Percentiles rank a stretch among this genome's conserved stretches.
phyloP scores from a whole-genome alignment of 1,140 invertebrate genomes.

The Drosophila willistoni region DNA sequence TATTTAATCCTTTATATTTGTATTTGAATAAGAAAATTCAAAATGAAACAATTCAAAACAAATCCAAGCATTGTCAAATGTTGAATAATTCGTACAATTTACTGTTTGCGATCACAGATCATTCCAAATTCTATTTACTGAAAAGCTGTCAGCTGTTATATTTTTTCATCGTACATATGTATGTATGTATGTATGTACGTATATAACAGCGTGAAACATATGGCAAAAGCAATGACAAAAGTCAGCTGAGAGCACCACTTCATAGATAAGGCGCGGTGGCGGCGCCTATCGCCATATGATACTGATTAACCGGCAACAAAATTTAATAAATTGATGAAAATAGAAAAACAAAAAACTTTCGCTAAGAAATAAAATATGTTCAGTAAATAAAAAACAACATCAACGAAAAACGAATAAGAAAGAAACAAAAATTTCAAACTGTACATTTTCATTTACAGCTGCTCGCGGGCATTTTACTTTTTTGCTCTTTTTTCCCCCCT shows the following conservation, averaged over 20 bases:
- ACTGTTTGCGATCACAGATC: too few relatives aligned
- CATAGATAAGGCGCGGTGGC: slow-evolving; percentile 43
- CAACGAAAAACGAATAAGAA: slow-evolving; percentile 11
- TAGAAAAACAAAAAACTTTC: slow-evolving; percentile 30
- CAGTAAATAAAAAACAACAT: slow-evolving; percentile 8
- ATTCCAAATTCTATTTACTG: background rate
- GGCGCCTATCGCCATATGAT: slow-evolving; percentile 63
- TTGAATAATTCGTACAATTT: too few relatives aligned
- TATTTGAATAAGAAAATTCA: too few relatives aligned
- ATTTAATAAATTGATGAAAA: slow-evolving; percentile 11
- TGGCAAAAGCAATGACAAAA: slow-evolving; percentile 37
- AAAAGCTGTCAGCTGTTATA: slow-evolving; percentile 17
- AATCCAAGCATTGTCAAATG: too few relatives aligned
- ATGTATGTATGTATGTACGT: background rate
- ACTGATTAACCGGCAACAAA: slow-evolving; percentile 54
- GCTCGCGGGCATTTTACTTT: slow-evolving; percentile 16
- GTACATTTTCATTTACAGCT: slow-evolving; percentile 49
- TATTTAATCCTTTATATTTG: too few relatives aligned
- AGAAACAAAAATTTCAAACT: slow-evolving; percentile 44
- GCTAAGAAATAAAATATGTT: slow-evolving; percentile 29
- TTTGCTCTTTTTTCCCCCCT: background rate
- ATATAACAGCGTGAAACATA: background rate
- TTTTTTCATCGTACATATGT: background rate
- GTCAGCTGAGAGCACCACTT: slow-evolving; percentile 47
- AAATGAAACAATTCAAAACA: too few relatives aligned